Evolutionary conservation across 2,888 invertebrate species (phyloP), one percentile per base, ranked within the genome.

Genomic region (Tipula unca): DNA sequence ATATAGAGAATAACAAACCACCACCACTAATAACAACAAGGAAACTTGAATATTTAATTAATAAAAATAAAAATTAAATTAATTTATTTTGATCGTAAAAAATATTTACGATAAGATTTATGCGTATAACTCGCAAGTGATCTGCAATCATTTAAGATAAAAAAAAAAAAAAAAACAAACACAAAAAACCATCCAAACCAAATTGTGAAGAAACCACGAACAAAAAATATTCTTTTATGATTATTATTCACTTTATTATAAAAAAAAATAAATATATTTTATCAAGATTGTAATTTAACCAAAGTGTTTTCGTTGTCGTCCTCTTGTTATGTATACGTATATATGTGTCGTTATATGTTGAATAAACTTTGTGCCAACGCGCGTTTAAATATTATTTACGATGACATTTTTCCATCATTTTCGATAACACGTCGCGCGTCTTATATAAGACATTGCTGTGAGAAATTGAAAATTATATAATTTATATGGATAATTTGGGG

Each of bases 41-140:
- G 10, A 39, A 39, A 39, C 17, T 54, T 54, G 48, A 54, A 25
- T 69, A 69, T 69, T 69, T 69, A 69, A 69, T 69, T 69, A 69
- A 69, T 69, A 69, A 69, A 69, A 69, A 69, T 69, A 69, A 69
- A 69, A 69, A 69, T 69, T 69, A 69, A 69, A 69, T 69, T 69
- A 69, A 69, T 69, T 69, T 69, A 69, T 69, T 69, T 69, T 69
- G 69, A 69, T 25, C 69, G 25, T 69, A 25, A 69, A 48, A 48
- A 69, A 69, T 25, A 69, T 69, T 69, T 25, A 25, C 69, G 69
- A 69, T 69, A 69, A 20, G 69, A 69, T 69, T 69, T 69, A 69
- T 25, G 69, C 25, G 6, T 69, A 69, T 25, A n/a, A n/a, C n/a
- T n/a, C 69, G 25, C 25, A 69, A 69, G 69, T 69, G 69, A 69